Evolutionary conservation across 2,888 invertebrate species (phyloP).

Genomic region (Dolichopus griseipennis): DNA sequence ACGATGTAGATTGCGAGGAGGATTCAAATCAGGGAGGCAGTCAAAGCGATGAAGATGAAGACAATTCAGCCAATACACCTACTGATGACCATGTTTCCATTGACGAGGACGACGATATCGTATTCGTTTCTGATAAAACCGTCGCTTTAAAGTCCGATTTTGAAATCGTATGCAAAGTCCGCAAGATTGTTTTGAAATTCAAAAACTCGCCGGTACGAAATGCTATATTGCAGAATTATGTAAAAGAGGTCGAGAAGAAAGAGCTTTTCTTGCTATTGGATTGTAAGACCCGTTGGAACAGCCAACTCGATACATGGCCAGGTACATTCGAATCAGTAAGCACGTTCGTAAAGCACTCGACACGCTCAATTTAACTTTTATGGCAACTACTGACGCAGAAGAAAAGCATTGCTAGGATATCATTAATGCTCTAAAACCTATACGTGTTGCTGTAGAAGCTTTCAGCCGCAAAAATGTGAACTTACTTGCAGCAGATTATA

Average conservation of each 20-base stretch:
- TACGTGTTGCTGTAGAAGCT: neutral
- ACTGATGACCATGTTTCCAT: neutral
- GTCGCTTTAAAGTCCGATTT: too few species aligned
- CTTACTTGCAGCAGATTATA: slow-evolving; percentile 8
- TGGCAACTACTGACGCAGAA: neutral
- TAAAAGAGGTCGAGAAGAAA: slow-evolving; percentile 7
- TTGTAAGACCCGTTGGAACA: slow-evolving; percentile 9
- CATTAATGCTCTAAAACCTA: neutral
- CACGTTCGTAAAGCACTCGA: neutral
- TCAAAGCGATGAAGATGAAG: slow-evolving; percentile 7
- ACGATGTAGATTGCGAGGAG: neutral
- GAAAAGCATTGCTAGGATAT: neutral
- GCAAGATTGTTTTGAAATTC: slow-evolving; percentile 10
- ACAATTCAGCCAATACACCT: neutral
- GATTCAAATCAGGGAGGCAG: neutral
- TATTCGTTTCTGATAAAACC: too few species aligned
- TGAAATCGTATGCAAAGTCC: too few species aligned
- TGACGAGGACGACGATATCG: slow-evolving; percentile 13
- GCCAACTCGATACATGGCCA: neutral
- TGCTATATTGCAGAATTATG: slow-evolving; percentile 9
- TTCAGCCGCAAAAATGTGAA: neutral
- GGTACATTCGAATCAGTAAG: neutral
- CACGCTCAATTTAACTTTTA: neutral
- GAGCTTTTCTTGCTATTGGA: slow-evolving; percentile 13
- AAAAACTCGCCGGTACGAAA: slow-evolving; percentile 9